A percentile compares a stretch with the other conserved stretches of the same genome.
phyloP scores from a whole-genome alignment of 2,113 vertebrate species.

The Pelodiscus sinensis region DNA sequence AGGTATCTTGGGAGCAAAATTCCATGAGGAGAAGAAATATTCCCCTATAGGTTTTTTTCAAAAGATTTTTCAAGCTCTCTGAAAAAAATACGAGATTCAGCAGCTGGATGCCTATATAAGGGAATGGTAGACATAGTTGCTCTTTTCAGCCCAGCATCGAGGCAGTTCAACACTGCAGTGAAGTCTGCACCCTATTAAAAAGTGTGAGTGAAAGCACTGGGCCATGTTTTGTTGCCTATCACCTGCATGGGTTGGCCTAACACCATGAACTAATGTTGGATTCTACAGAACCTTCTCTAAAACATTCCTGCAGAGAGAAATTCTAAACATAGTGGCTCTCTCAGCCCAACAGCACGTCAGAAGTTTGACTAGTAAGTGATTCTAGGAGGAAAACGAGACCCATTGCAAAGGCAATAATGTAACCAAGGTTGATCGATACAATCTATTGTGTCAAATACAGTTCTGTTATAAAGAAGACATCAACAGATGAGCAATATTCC shows the following conservation, averaged over 20 bases:
- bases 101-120: not conserved
- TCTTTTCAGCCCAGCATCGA: not conserved
- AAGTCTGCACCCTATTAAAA: not conserved
- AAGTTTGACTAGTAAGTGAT: constrained; percentile 33
- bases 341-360: not conserved
- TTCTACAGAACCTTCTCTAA: not conserved
- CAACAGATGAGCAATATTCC: not conserved
- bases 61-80: not conserved
- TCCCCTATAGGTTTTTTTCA: not conserved
- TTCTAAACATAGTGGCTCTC: not conserved
- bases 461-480: not conserved
- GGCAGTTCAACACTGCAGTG: not conserved
- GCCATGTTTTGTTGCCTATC: not conserved
- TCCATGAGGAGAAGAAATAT: rapidly evolving
- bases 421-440: not conserved
- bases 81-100: not conserved
- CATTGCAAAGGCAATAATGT: not conserved
- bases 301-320: not conserved
- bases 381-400: not conserved
- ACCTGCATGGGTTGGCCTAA: not conserved
- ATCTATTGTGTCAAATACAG: not conserved
- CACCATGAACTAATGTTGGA: rapidly evolving
- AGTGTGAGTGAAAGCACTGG: rapidly evolving
- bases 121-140: not conserved
- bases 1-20: not conserved